Evolutionary conservation across 2,888 invertebrate genomes (phyloP).

Genomic region (Dioctria rufipes): DNA sequence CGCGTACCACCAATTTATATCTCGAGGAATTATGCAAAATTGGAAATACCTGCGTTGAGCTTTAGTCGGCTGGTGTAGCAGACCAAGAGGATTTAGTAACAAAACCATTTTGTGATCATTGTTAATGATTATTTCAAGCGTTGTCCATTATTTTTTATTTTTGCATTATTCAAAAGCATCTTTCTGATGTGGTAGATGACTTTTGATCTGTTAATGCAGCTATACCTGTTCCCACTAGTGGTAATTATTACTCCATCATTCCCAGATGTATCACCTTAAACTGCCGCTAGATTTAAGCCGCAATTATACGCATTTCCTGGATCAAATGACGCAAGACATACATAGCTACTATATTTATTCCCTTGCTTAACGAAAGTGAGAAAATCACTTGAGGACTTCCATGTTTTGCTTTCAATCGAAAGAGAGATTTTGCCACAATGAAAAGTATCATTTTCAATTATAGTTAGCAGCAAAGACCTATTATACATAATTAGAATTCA

Average conservation of each 20-base stretch:
- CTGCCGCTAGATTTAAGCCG: conserved; percentile 27
- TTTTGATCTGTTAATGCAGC: not conserved
- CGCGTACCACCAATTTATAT: not conserved
- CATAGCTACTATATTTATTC: not conserved
- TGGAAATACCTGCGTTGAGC: not conserved
- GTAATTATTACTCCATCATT: conserved; percentile 13
- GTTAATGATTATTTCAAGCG: conserved; percentile 25
- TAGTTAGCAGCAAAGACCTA: not conserved
- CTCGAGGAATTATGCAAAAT: conserved; percentile 17
- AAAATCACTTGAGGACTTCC: conserved; percentile 37
- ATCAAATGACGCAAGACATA: conserved; percentile 29
- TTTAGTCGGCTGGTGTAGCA: conserved; percentile 3
- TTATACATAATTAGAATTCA: not conserved
- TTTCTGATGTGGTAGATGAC: not conserved
- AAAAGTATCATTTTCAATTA: not conserved
- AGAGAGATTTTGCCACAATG: too few relatives aligned
- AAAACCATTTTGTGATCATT: not conserved
- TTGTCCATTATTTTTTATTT: not conserved
- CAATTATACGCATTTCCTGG: conserved; percentile 46
- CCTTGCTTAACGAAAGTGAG: conserved; percentile 35
- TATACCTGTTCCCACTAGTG: conserved; percentile 27
- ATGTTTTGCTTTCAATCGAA: conserved; percentile 36
- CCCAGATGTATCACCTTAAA: conserved; percentile 31
- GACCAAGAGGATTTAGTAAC: conserved; percentile 6
- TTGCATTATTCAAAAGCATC: conserved; percentile 3